phyloP scores from a whole-genome alignment of 2,888 invertebrate genomes.

The Macroteleia sp. region DNA sequence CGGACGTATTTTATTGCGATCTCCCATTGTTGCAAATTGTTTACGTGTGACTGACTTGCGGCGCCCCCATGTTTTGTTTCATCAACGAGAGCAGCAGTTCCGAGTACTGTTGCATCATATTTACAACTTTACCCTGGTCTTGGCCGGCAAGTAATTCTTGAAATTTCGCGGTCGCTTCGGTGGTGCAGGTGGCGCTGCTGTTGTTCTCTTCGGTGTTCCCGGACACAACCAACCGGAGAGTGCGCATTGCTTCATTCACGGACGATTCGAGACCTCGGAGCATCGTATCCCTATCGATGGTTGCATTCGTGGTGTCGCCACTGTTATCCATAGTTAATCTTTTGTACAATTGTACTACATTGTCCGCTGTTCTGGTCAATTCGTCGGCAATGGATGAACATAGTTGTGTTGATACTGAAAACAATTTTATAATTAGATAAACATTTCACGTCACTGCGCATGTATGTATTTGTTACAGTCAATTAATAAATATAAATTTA shows the following conservation, averaged over 20 bases:
- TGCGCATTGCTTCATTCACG: constrained; percentile 83
- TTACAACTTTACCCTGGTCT: constrained; percentile 85
- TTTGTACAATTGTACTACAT: constrained; percentile 89
- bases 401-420: constrained; percentile 87
- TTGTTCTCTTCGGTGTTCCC: constrained; percentile 69
- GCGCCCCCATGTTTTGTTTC: constrained; percentile 86
- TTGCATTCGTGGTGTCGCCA: constrained; percentile 75
- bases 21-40: constrained; percentile 16
- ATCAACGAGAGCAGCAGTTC: constrained; percentile 87
- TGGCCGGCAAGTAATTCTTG: constrained; percentile 84
- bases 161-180: constrained; percentile 85
- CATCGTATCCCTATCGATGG: constrained; percentile 83
- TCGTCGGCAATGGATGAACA: constrained; percentile 87
- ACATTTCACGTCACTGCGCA: no score
- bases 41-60: constrained; percentile 78
- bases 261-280: constrained; percentile 83
- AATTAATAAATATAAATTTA: no score
- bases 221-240: constrained; percentile 79
- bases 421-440: constrained; percentile 22
- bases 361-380: constrained; percentile 88
- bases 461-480: no score
- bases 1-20: constrained; percentile 43
- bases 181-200: constrained; percentile 75
- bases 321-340: constrained; percentile 86
- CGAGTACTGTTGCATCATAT: constrained; percentile 87